Percentiles rank a stretch among this genome's conserved stretches.
These are phyloP conservation scores for Melanotaenia pygmaea DNA, from an alignment of 2,797 vertebrate species.

Conservation along the genomic window DNA sequence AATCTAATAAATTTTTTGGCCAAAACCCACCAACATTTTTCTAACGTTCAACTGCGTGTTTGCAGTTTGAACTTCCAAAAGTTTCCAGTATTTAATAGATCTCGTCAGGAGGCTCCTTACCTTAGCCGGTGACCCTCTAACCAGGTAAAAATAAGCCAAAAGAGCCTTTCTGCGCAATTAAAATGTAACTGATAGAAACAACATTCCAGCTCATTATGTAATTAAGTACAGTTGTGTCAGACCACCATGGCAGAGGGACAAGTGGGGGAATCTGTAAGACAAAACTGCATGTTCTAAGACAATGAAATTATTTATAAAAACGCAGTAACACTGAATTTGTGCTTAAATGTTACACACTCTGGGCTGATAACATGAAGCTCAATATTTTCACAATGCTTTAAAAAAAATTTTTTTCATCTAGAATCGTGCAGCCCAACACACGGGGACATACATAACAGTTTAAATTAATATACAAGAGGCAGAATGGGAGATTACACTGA, in stretches of 20 bases:
- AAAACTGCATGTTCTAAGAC: background rate
- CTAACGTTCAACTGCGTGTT: background rate
- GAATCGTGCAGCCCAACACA: slow-evolving; percentile 3
- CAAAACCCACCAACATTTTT: background rate
- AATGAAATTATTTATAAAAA: background rate
- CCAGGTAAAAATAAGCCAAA: background rate
- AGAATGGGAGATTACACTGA: slow-evolving; percentile 66
- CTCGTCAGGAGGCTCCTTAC: background rate
- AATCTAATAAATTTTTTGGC: background rate
- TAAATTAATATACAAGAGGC: slow-evolving; percentile 42
- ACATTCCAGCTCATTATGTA: background rate
- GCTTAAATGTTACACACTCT: background rate
- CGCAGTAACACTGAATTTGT: background rate
- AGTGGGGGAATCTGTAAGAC: background rate
- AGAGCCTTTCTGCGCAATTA: background rate
- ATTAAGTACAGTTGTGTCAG: background rate
- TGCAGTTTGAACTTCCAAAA: background rate
- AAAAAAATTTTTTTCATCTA: background rate
- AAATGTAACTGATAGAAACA: background rate
- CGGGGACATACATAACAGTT: slow-evolving; percentile 13
- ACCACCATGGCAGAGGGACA: background rate
- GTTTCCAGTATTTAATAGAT: background rate
- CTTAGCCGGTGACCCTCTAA: background rate
- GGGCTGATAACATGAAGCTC: background rate
- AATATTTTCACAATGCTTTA: background rate